Evolutionary conservation across 1,140 invertebrate species (phyloP), one percentile per base, ranked within the genome.

Genomic region (Halictus rubicundus): DNA sequence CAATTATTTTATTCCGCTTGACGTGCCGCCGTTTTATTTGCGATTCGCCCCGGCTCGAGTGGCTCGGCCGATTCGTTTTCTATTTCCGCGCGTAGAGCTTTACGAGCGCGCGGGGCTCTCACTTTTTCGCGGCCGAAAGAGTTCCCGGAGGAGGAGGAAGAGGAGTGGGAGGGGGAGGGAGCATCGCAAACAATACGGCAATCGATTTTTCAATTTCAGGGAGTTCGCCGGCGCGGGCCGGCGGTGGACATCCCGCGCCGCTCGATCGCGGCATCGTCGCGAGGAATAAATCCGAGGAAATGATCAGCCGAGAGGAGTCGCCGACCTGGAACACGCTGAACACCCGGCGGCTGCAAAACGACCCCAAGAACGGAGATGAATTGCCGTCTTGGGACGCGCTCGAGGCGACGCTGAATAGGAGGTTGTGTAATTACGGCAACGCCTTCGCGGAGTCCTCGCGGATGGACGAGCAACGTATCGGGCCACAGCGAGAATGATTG

Each of bases 351-450:
- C 71, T 68, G 3, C 72, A 77, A 64, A 81, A 81, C 70, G 74
- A 83, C 12, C 37, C 59, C 54, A 76, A 52, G 68, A 85, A 87
- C 49, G 68, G 78, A 65, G 85, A 89, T 59, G 81, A 78, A 66
- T 80, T 89, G 68, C 86, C 89, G 10, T 88, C 89, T 49, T 90
- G 90, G 90, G 87, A 89, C 10, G 68, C 86, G 78, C 80, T 90
- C 21, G 88, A 90, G 64, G 81, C 82, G 19, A 83, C 84, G 12
- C 72, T 90, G 52, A 88, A 90, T 81, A 86, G 86, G 25, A 90
- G 89, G 68, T 81, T 90, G 32, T 81, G 78, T 42, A 78, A 84
- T 64, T 88, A 82, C 73, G 84, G 88, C 9, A 76, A 73, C 66
- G 49, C 60, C 23, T 46, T 32, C 61, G 12, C 52, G 32, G 71